Evolutionary conservation across 2,113 vertebrate genomes (phyloP).

Genomic region (Labeo catla): DNA sequence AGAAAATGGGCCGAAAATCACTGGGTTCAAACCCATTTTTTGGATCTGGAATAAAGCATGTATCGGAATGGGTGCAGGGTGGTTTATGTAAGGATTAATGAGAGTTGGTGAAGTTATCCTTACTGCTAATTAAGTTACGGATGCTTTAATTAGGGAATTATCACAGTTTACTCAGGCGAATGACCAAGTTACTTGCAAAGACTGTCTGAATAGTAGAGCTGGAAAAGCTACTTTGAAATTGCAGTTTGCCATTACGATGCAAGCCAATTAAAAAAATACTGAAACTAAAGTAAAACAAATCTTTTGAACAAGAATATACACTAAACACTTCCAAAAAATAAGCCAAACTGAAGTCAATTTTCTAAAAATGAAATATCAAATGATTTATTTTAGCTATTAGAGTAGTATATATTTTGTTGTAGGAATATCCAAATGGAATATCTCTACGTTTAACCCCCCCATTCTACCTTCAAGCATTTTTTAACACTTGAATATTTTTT

Average conservation of each 20-base stretch:
- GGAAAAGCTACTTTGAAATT: neutral
- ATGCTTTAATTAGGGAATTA: conserved; percentile 17
- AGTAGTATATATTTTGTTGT: neutral
- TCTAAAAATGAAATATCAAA: neutral
- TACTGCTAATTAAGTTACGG: conserved; percentile 17
- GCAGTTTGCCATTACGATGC: neutral
- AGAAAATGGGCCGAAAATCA: neutral
- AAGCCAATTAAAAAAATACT: neutral
- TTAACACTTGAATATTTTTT: too few relatives aligned
- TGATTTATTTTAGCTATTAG: neutral
- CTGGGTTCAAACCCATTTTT: neutral
- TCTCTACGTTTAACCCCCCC: too few relatives aligned
- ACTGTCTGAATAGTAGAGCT: neutral
- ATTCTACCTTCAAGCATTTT: too few relatives aligned
- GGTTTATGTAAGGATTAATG: conserved; percentile 16
- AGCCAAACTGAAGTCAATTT: neutral
- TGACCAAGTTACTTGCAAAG: conserved; percentile 5
- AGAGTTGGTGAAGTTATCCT: neutral
- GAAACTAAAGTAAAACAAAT: neutral
- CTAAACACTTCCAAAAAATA: neutral
- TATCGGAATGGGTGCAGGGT: neutral
- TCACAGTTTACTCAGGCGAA: conserved; percentile 6
- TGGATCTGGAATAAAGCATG: neutral
- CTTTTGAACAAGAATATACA: neutral
- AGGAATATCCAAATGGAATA: too few relatives aligned